A percentile compares a stretch with the other conserved stretches of the same genome.
These are phyloP conservation scores for Hemithea aestivaria DNA, from an alignment of 2,888 invertebrate species.

Conservation along the genomic window DNA sequence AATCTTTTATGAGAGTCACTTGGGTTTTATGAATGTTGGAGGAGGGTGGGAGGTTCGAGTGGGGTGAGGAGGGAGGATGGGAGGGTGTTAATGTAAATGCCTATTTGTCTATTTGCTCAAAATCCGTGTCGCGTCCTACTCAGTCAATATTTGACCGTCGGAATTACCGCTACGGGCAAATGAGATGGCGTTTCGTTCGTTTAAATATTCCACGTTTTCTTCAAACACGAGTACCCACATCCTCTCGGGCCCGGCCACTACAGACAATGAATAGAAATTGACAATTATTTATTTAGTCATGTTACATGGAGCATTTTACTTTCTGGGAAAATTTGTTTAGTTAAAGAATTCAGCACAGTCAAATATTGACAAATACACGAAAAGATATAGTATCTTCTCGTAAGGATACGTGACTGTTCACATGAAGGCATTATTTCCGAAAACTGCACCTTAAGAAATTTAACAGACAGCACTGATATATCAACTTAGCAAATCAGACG, in stretches of 20 bases:
- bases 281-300: constrained; percentile 19
- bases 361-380: no score
- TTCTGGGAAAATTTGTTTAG: constrained; percentile 4
- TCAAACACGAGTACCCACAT: constrained; percentile 38
- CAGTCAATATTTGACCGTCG: constrained; percentile 71
- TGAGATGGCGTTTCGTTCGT: constrained; percentile 53
- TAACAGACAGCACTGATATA: no score
- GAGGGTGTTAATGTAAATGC: constrained; percentile 68
- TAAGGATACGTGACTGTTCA: no score
- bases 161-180: constrained; percentile 74
- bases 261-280: constrained; percentile 27
- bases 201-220: constrained; percentile 50
- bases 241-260: constrained; percentile 7
- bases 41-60: constrained; percentile 23
- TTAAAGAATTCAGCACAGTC: no score
- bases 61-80: constrained; percentile 27
- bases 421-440: no score
- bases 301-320: constrained; percentile 8
- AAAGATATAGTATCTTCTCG: no score
- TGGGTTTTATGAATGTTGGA: constrained; percentile 33
- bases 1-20: constrained; percentile 30
- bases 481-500: background rate
- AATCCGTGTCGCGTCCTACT: constrained; percentile 75
- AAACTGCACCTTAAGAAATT: no score
- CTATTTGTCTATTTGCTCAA: constrained; percentile 72